phyloP scores from a whole-genome alignment of 2,888 invertebrate species.

The Slavum lentiscoides region DNA sequence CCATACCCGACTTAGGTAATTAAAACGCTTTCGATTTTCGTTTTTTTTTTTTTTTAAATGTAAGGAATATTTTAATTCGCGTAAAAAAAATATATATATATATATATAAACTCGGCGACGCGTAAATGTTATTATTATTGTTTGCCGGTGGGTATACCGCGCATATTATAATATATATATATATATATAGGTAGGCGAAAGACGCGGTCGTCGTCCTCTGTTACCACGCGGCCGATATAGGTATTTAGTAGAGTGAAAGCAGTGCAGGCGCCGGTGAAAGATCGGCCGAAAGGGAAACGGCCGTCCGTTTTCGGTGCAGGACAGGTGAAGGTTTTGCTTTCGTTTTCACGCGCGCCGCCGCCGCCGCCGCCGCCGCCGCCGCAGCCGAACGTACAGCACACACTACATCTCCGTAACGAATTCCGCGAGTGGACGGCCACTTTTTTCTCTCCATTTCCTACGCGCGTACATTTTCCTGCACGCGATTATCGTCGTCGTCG shows the following conservation, averaged over 20 bases:
- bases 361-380: too few relatives aligned
- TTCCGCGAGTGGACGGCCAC: too few relatives aligned
- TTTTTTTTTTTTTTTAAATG: not conserved
- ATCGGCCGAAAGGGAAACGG: slow-evolving; percentile 48
- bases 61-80: too few relatives aligned
- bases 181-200: too few relatives aligned
- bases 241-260: slow-evolving; percentile 46
- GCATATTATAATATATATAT: not conserved
- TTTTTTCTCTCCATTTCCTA: not conserved
- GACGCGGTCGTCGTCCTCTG: slow-evolving; percentile 40
- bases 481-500: too few relatives aligned
- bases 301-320: slow-evolving; percentile 36
- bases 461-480: too few relatives aligned
- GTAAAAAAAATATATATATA: too few relatives aligned
- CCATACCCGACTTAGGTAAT: slow-evolving; percentile 58
- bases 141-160: not conserved
- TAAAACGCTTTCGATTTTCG: not conserved
- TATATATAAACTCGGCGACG: too few relatives aligned
- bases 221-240: not conserved
- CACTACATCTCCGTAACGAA: too few relatives aligned
- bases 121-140: not conserved
- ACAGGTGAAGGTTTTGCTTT: slow-evolving; percentile 53
- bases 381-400: too few relatives aligned
- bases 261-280: slow-evolving; percentile 48
- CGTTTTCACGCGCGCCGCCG: slow-evolving; percentile 47